These are phyloP conservation scores for Tamias sibiricus DNA, from an alignment of 2,113 vertebrate species.

Conservation along the genomic window DNA sequence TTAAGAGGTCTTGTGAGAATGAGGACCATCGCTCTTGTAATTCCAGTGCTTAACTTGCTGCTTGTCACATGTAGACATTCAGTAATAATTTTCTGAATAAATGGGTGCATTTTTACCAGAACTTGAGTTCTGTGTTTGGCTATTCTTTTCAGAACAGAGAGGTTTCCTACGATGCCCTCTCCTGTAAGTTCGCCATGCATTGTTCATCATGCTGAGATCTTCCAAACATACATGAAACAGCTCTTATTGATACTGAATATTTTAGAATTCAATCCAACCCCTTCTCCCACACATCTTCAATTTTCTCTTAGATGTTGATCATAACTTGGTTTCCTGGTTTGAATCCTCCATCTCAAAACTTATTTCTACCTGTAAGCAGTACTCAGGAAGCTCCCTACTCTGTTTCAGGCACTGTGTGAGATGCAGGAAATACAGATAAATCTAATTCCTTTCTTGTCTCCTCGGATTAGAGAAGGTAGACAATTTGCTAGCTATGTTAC, in stretches of 20 bases:
- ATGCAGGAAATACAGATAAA: neutral
- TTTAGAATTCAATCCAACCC: neutral
- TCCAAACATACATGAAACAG: neutral
- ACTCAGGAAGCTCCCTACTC: neutral
- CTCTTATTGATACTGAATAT: neutral
- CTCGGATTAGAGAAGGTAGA: neutral
- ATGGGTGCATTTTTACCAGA: neutral
- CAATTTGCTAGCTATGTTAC: neutral
- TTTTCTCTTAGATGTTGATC: neutral
- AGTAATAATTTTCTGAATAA: conserved; percentile 19
- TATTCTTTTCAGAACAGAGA: neutral
- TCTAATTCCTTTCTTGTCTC: conserved; percentile 19
- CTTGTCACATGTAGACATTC: neutral
- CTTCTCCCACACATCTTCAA: neutral
- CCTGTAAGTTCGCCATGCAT: neutral
- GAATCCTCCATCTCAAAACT: neutral
- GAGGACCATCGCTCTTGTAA: neutral
- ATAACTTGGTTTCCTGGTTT: conserved; percentile 24
- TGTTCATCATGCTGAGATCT: neutral
- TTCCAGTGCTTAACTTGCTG: neutral
- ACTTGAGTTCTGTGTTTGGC: conserved; percentile 15
- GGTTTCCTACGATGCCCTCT: neutral
- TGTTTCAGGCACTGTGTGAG: neutral
- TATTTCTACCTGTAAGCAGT: neutral
- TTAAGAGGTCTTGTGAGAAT: neutral